phyloP scores from a whole-genome alignment of 2,113 vertebrate species.

The Odontesthes bonariensis region DNA sequence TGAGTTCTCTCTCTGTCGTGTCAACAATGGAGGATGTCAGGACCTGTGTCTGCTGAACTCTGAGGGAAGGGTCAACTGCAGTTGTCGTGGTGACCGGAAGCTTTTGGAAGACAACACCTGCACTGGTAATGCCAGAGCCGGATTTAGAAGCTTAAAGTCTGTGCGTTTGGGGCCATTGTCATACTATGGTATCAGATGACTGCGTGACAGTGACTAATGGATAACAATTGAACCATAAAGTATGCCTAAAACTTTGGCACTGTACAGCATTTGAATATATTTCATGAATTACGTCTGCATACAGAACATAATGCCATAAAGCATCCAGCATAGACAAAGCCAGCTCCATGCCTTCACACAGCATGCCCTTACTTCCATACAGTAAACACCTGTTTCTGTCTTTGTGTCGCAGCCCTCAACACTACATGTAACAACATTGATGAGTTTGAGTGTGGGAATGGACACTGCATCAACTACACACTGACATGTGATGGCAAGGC shows the following conservation, averaged over 20 bases:
- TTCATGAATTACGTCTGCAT: not conserved
- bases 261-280: not conserved
- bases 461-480: slow-evolving; percentile 95
- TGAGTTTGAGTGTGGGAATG: slow-evolving; percentile 96
- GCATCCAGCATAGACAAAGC: not conserved
- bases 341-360: too few relatives aligned
- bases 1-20: slow-evolving; percentile 90
- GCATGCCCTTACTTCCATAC: too few relatives aligned
- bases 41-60: slow-evolving; percentile 94
- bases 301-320: not conserved
- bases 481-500: slow-evolving; percentile 91
- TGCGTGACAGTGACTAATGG: not conserved
- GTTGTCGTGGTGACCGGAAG: slow-evolving; percentile 91
- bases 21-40: slow-evolving; percentile 95
- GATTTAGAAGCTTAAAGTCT: not conserved
- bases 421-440: slow-evolving; percentile 90
- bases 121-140: slow-evolving; percentile 80
- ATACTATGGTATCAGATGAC: not conserved
- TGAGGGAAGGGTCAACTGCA: slow-evolving; percentile 94
- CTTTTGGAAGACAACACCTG: slow-evolving; percentile 95
- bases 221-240: too few relatives aligned
- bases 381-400: slow-evolving; percentile 18
- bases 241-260: not conserved
- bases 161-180: not conserved
- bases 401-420: slow-evolving; percentile 84